These are phyloP conservation scores for Apaloderma vittatum DNA, from an alignment of 2,113 vertebrate species.

Conservation along the genomic window DNA sequence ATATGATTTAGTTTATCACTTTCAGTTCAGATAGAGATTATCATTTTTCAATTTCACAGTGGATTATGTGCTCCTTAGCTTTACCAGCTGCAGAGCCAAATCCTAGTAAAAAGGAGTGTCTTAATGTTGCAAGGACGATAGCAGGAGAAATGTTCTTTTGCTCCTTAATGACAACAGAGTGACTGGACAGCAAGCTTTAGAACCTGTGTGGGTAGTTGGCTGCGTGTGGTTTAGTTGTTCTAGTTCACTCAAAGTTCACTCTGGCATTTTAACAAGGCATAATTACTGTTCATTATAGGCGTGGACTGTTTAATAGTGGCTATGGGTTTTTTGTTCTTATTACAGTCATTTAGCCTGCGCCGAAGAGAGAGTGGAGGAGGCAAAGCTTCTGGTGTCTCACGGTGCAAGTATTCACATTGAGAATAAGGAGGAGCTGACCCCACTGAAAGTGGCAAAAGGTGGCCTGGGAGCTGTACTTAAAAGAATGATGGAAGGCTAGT, in stretches of 20 bases:
- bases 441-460: constrained; percentile 90
- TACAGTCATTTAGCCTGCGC: constrained; percentile 96
- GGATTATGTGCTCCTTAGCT: neutral
- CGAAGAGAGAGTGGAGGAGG: constrained; percentile 94
- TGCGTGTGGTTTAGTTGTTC: neutral
- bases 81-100: neutral
- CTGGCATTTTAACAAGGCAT: neutral
- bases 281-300: neutral
- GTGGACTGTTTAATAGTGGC: neutral
- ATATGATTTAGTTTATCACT: neutral
- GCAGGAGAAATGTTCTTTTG: neutral
- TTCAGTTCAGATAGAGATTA: neutral
- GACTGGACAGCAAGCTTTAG: neutral
- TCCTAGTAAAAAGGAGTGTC: neutral
- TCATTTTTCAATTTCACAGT: neutral
- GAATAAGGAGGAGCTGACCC: constrained; percentile 96
- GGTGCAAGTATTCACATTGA: constrained; percentile 97
- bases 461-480: constrained; percentile 86
- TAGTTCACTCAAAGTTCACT: neutral
- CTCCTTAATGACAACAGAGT: neutral
- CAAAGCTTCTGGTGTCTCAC: constrained; percentile 92
- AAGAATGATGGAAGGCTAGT: constrained; percentile 89
- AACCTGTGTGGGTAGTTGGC: neutral
- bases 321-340: constrained; percentile 62
- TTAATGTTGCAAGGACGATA: neutral